A percentile compares a stretch with the other conserved stretches of the same genome.
phyloP scores from a whole-genome alignment of 2,113 vertebrate genomes.

The Nannospalax galili region DNA sequence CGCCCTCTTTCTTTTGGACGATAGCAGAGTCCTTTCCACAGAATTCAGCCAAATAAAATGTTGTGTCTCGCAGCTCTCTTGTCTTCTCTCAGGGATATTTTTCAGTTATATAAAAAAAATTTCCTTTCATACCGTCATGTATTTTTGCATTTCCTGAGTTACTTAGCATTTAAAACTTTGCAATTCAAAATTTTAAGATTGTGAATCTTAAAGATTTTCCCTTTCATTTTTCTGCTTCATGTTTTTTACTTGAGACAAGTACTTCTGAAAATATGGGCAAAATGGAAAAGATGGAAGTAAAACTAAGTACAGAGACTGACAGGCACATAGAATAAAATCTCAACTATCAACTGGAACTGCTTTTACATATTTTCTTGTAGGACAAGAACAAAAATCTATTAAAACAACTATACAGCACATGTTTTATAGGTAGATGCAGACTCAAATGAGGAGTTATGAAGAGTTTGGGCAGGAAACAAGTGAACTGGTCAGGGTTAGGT shows the following conservation, averaged over 20 bases:
- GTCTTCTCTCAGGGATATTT: background rate
- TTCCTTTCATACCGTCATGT: background rate
- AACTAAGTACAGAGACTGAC: background rate
- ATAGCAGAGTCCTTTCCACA: background rate
- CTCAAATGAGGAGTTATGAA: background rate
- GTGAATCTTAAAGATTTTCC: background rate
- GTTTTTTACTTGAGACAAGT: background rate
- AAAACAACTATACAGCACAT: background rate
- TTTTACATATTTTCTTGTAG: conserved; percentile 10
- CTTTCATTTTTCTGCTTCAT: background rate
- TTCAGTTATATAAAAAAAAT: background rate
- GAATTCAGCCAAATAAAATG: background rate
- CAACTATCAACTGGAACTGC: background rate
- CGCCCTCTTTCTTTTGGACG: background rate
- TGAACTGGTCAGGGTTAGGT: background rate
- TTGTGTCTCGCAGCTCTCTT: background rate
- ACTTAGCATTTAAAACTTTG: background rate
- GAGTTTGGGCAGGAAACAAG: background rate
- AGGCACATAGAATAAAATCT: background rate
- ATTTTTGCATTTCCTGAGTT: background rate
- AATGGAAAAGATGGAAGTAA: background rate
- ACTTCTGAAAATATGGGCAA: background rate
- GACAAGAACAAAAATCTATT: background rate
- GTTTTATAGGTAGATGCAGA: conserved; percentile 8
- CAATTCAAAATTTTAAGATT: background rate